Evolutionary conservation across 2,113 vertebrate genomes (phyloP), one percentile per base, ranked within the genome.

Genomic region (Ceyx margarethae): DNA sequence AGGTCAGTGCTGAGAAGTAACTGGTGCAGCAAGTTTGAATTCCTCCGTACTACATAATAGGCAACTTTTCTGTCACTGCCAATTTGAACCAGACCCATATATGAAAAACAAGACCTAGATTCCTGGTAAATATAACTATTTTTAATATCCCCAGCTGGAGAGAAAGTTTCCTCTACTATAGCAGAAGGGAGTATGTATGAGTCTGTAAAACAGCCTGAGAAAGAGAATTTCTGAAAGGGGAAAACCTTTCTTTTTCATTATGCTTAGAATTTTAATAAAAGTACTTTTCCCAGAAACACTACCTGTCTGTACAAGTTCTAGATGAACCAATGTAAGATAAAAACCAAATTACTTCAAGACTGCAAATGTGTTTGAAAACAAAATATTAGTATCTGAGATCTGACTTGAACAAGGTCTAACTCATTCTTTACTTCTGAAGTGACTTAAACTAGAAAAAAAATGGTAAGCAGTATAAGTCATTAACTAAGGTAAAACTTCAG

Each of bases 1-100:
- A 94, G 89, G 82, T 94, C 89, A 93, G 48, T 58, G 37, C 60
- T 81, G 69, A 91, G 65, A 50, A 72, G 40, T 80, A 93, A 72
- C 62, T 90, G 28, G 46, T 93, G 51, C 73, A 84, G 71, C 79
- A 96, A 85, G 64, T 91, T 85, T 90, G 89, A 74, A 84, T 85
- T 96, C 42, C n/a, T 23, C n/a, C 48, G 11, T 50, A 72, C 60
- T 88, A 35, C 48, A 31, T 84, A 92, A 91, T 61, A 88, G 50
- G 85, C 81, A 91, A 95, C 84, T 82, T 93, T 93, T 81, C 80
- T 94, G 89, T 94, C 93, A 91, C 46, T 94, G 67, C 12, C 82
- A 94, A 78, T 96, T 83, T 95, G 74, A 87, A 72, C n/a, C n/a
- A 90, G 85, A 73, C 15, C 20, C 13, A 28, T 4, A 51, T 79